These are phyloP conservation scores for Catostylus mosaicus DNA, from an alignment of 30 jellyfish, hydroid and myxozoan genomes.

Conservation along the genomic window DNA sequence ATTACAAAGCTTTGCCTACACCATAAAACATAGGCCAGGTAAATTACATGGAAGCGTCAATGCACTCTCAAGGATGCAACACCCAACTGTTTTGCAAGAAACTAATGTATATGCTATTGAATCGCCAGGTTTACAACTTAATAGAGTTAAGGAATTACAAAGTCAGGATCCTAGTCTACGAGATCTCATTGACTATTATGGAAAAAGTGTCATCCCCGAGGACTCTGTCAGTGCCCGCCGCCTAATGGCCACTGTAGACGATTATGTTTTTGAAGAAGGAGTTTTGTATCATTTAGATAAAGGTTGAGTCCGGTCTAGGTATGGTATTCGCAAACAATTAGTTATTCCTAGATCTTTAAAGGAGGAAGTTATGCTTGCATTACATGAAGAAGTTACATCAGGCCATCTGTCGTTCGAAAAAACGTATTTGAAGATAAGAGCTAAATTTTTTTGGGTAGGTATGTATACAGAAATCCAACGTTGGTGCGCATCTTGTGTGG, in stretches of 20 bases:
- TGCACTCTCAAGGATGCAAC: slow-evolving; percentile 59
- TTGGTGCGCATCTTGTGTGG: slow-evolving; percentile 68
- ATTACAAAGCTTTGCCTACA: slow-evolving; percentile 8
- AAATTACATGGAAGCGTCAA: slow-evolving; percentile 31
- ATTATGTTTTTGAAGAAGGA: slow-evolving; percentile 49
- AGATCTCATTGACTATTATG: slow-evolving; percentile 39
- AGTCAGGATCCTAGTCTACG: slow-evolving; percentile 37
- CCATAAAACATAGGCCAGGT: slow-evolving; percentile 60
- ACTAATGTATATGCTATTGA: slow-evolving; percentile 8
- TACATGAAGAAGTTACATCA: slow-evolving; percentile 51
- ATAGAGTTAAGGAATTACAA: slow-evolving; percentile 33
- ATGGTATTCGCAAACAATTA: slow-evolving; percentile 24
- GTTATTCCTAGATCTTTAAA: slow-evolving; percentile 59
- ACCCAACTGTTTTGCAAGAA: background rate
- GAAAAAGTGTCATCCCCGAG: slow-evolving; percentile 25
- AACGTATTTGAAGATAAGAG: slow-evolving; percentile 29
- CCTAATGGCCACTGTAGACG: slow-evolving; percentile 54
- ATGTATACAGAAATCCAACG: slow-evolving; percentile 55
- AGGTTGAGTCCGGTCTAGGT: slow-evolving; percentile 37
- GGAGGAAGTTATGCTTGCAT: slow-evolving; percentile 59
- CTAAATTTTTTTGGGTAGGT: slow-evolving; percentile 45
- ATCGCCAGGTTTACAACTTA: slow-evolving; percentile 52
- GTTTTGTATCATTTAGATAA: slow-evolving; percentile 50
- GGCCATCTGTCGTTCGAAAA: slow-evolving; percentile 54
- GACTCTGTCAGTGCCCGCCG: slow-evolving; percentile 27